These are phyloP conservation scores for Labroides dimidiatus DNA, from an alignment of 2,797 vertebrate genomes.

Conservation along the genomic window DNA sequence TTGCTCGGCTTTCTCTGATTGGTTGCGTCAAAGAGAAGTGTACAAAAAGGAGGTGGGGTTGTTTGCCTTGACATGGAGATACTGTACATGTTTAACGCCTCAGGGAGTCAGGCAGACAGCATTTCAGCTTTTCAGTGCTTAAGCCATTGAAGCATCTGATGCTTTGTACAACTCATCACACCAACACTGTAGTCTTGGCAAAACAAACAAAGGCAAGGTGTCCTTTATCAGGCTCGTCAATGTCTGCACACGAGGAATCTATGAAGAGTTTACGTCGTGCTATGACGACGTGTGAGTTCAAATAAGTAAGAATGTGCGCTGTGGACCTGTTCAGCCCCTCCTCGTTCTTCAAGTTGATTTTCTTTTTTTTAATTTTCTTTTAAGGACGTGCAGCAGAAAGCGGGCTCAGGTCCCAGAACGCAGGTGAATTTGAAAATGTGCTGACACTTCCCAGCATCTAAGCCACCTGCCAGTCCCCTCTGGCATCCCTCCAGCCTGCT, in stretches of 20 bases:
- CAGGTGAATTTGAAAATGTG: slow-evolving; percentile 60
- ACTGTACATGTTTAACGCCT: slow-evolving; percentile 63
- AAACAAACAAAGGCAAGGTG: slow-evolving; percentile 70
- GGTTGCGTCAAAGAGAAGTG: slow-evolving; percentile 17
- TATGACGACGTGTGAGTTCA: slow-evolving; percentile 9
- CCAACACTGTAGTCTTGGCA: slow-evolving; percentile 56
- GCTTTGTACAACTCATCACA: slow-evolving; percentile 61
- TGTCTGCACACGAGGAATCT: slow-evolving; percentile 51
- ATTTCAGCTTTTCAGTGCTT: slow-evolving; percentile 56
- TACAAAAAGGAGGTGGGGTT: slow-evolving; percentile 62
- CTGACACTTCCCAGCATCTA: slow-evolving; percentile 53
- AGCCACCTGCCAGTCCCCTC: slow-evolving; percentile 59
- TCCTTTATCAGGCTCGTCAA: slow-evolving; percentile 65
- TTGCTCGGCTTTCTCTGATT: slow-evolving; percentile 31
- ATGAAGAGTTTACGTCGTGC: slow-evolving; percentile 46
- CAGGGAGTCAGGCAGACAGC: slow-evolving; percentile 42
- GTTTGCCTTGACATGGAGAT: slow-evolving; percentile 69
- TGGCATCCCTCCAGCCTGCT: slow-evolving; percentile 58
- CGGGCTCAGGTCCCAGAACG: slow-evolving; percentile 31
- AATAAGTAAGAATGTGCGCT: slow-evolving; percentile 33
- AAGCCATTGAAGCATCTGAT: slow-evolving; percentile 52
- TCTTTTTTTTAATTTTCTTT: slow-evolving; percentile 38
- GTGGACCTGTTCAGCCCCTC: slow-evolving; percentile 25
- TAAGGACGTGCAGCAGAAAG: slow-evolving; percentile 22
- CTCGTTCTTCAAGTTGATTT: slow-evolving; percentile 3